Evolutionary conservation across 2,888 invertebrate genomes (phyloP).

Genomic region (Tipula vernalis): DNA sequence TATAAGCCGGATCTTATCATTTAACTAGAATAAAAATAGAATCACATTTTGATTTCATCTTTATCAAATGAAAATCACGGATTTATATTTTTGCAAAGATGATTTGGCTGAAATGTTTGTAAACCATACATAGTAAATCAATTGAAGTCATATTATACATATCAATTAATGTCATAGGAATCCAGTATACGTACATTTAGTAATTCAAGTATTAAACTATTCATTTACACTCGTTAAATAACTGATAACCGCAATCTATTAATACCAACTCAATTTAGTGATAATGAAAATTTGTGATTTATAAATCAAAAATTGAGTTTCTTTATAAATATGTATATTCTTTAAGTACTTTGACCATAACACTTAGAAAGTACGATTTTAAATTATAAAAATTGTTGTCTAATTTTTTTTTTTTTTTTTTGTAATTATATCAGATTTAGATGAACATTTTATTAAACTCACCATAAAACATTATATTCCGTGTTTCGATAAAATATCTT

Average conservation of each 20-base stretch:
- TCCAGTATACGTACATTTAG: not conserved
- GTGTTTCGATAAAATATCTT: not conserved
- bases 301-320: not conserved
- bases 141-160: no score
- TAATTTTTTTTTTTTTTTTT: not conserved
- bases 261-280: not conserved
- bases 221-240: not conserved
- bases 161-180: no score
- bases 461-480: not conserved
- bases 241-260: not conserved
- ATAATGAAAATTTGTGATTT: not conserved
- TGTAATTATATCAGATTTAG: not conserved
- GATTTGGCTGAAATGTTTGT: no score
- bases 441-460: not conserved
- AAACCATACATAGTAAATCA: no score
- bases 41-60: not conserved
- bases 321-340: not conserved
- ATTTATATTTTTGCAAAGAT: no score
- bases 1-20: not conserved
- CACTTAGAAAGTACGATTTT: not conserved
- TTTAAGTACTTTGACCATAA: not conserved
- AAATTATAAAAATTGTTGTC: no score
- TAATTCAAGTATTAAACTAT: not conserved
- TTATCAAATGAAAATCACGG: no score
- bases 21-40: not conserved